These are phyloP conservation scores for Chaetura pelagica DNA, from an alignment of 2,113 vertebrate genomes.

Conservation along the genomic window DNA sequence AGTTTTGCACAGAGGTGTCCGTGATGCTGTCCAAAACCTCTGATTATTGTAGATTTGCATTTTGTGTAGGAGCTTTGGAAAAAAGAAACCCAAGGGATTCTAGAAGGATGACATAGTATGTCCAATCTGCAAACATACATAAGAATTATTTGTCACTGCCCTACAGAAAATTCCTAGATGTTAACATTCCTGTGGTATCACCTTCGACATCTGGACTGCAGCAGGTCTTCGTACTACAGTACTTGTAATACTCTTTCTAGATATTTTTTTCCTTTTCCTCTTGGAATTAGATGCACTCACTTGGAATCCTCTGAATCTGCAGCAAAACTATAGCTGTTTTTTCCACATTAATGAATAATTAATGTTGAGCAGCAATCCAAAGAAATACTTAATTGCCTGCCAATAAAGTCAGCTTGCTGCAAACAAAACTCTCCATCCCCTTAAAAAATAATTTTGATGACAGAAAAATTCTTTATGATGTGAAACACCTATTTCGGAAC, in stretches of 20 bases:
- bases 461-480: constrained; percentile 49
- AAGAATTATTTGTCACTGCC: constrained; percentile 49
- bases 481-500: constrained; percentile 51
- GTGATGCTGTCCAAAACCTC: constrained; percentile 6
- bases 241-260: constrained; percentile 48
- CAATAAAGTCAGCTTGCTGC: constrained; percentile 38
- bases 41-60: not conserved
- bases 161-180: constrained; percentile 57
- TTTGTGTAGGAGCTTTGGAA: not conserved
- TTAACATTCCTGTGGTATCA: constrained; percentile 51
- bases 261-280: not conserved
- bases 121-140: constrained; percentile 62
- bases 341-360: constrained; percentile 58
- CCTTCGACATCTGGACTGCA: constrained; percentile 58
- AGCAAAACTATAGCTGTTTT: constrained; percentile 18
- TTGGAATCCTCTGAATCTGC: constrained; percentile 28
- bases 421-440: constrained; percentile 22
- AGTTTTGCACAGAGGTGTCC: constrained; percentile 7
- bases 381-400: constrained; percentile 53
- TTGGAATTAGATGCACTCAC: constrained; percentile 35
- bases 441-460: constrained; percentile 43
- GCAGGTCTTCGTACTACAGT: constrained; percentile 59
- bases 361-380: constrained; percentile 49
- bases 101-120: not conserved
- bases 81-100: not conserved